Conservation (phyloP, 2,113 vertebrate genomes). For the Chionodraco myersi region DNA sequence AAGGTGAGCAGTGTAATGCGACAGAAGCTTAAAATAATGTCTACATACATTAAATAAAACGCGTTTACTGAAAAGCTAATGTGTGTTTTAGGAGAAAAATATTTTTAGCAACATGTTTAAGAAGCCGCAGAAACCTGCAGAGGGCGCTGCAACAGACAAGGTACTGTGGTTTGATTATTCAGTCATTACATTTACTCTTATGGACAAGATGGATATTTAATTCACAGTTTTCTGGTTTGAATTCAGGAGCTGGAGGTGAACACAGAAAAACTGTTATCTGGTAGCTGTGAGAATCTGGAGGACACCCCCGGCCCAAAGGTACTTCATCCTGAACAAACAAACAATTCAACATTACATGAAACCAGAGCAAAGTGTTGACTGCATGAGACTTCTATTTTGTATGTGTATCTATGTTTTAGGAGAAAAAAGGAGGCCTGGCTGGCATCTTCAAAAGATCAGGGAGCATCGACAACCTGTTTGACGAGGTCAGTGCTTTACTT, state of each 20-base stretch:
- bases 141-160: conserved; percentile 46
- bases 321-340: too few relatives aligned
- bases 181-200: rapidly evolving
- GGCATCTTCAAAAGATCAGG: conserved; percentile 66
- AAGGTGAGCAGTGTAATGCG: conserved; percentile 49
- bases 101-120: conserved; percentile 72
- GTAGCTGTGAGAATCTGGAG: conserved; percentile 50
- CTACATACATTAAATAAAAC: neutral
- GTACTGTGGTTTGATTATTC: neutral
- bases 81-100: conserved; percentile 65
- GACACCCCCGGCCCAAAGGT: conserved; percentile 47
- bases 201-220: neutral
- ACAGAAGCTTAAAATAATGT: rapidly evolving
- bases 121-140: conserved; percentile 58
- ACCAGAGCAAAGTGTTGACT: neutral
- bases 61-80: neutral
- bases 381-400: neutral
- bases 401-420: conserved; percentile 44
- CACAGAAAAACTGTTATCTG: conserved; percentile 13
- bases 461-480: conserved; percentile 65
- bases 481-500: conserved; percentile 53
- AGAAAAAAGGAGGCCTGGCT: conserved; percentile 61
- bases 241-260: conserved; percentile 40
- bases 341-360: neutral
- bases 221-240: conserved; percentile 11